Conservation (phyloP, 2,113 vertebrate species). For the Scatophagus argus region DNA sequence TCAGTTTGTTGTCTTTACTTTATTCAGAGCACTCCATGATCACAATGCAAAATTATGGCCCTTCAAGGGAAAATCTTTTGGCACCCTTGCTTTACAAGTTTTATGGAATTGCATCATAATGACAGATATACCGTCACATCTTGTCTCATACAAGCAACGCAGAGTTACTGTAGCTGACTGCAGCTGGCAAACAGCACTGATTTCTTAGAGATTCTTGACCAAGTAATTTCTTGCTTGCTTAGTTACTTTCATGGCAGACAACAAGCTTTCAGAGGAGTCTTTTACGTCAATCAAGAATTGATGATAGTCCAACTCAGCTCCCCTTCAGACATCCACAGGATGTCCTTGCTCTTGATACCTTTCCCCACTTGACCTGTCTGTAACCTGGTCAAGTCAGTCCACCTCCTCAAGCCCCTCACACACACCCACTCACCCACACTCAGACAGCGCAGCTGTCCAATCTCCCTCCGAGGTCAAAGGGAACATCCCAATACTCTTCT, state of each 20-base stretch:
- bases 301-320: neutral
- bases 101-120: no score
- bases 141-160: no score
- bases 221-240: neutral
- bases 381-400: slow-evolving; percentile 51
- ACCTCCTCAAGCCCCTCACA: neutral
- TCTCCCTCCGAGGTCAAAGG: slow-evolving; percentile 74
- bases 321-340: neutral
- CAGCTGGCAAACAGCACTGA: neutral
- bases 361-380: slow-evolving; percentile 14
- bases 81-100: no score
- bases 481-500: slow-evolving; percentile 72
- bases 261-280: neutral
- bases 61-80: no score
- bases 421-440: slow-evolving; percentile 16
- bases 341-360: neutral
- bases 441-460: slow-evolving; percentile 78
- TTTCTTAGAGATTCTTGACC: neutral
- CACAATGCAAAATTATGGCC: neutral
- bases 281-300: neutral
- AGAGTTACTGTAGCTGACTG: no score
- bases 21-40: neutral
- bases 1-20: neutral
- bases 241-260: neutral
- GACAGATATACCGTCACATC: no score